Evolutionary conservation across 37 sponge, comb jelly and placozoan genomes (phyloP), one percentile per base, ranked within the genome.

Genomic region (Petrosia ficiformis): DNA sequence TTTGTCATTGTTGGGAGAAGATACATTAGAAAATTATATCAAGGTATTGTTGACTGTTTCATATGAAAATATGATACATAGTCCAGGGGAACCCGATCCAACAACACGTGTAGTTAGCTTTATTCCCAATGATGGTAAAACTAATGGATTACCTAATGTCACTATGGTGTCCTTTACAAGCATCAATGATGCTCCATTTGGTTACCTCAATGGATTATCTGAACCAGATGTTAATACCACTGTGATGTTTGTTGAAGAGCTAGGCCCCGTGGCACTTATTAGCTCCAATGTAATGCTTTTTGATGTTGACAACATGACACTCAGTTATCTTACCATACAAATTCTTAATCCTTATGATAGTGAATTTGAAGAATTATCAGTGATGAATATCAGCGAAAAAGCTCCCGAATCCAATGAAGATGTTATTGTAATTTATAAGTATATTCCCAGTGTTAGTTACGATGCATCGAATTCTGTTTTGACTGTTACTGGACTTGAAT

Each of bases 171-270:
- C 85, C 35, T 95, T 95, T 58, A 43, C 73, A 0, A 38, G 85
- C 26, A 80, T 95, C 42, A 95, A 95, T 81, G 89, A 95, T 57
- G 79, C 86, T 2, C 81, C 96, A 31, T 65, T 88, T 29, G 77
- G 87, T 3, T 84, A 90, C 64, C 73, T 90, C 42, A 89, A 93
- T 68, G 94, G 93, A 6, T 28, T 68, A 19, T 24, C 31, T 33
- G 75, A 36, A 0, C 33, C 8, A 21, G 89, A 86, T 25, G 59
- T 38, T 11, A 70, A 78, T 34, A 69, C 35, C 28, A n/a, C 11
- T 25, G 68, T 77, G 0, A 48, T 63, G 1, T 91, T 86, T 70
- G 59, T 57, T 34, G 96, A 91, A 57, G 96, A 91, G 65, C 34
- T 63, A 41, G 92, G 84, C 1, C 68, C 83, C 10, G 68, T 88